phyloP scores from a whole-genome alignment of 1,140 invertebrate species.

The Cotesia vestalis region DNA sequence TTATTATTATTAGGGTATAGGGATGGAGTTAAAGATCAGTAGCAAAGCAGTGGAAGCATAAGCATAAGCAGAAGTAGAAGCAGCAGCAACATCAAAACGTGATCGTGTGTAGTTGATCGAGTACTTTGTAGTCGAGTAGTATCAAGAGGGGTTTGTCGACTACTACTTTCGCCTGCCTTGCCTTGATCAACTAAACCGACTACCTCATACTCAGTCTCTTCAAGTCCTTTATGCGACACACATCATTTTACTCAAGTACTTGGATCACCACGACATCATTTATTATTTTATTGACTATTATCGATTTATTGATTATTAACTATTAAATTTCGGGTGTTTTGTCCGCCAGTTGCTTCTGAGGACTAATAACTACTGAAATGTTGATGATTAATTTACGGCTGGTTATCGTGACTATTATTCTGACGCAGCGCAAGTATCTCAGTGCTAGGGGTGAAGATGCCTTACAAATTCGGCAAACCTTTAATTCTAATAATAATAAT shows the following conservation, averaged over 20 bases:
- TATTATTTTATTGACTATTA: neutral
- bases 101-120: constrained; percentile 18
- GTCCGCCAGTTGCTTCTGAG: neutral
- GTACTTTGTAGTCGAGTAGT: constrained; percentile 1
- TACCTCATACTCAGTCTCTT: constrained; percentile 34
- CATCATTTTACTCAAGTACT: constrained; percentile 51
- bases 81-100: constrained; percentile 13
- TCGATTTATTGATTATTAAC: neutral
- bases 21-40: too few relatives aligned
- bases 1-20: too few relatives aligned
- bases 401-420: constrained; percentile 14
- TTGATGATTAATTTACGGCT: constrained; percentile 26
- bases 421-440: constrained; percentile 33
- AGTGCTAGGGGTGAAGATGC: constrained; percentile 39
- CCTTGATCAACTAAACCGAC: constrained; percentile 21
- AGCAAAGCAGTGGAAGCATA: too few relatives aligned
- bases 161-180: constrained; percentile 28
- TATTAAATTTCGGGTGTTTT: too few relatives aligned
- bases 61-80: too few relatives aligned
- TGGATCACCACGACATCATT: neutral
- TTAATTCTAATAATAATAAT: constrained; percentile 9
- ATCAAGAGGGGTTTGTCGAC: constrained; percentile 38
- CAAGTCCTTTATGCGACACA: constrained; percentile 27
- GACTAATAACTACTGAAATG: neutral
- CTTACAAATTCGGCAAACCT: constrained; percentile 29